Base-by-base conservation (phyloP, 30 jellyfish, hydroid and myxozoan species). In the Hydractinia symbiolongicarpus region DNA sequence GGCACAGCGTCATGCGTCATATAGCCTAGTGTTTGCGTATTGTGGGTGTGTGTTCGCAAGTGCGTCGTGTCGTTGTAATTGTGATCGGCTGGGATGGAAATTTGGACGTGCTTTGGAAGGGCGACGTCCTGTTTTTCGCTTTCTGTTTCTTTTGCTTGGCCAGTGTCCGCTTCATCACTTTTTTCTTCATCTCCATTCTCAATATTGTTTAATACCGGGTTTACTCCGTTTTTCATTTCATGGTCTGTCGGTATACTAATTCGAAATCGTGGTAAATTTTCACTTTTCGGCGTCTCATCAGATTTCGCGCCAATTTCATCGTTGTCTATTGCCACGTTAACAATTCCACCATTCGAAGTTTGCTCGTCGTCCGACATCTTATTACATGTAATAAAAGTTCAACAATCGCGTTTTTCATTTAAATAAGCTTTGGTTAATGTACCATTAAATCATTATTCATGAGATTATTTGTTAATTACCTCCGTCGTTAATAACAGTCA, bases 1-100 rank as follows among this genome's bases (percentile, higher is more conserved):
- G 99, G 99, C 40, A 94, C 91, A 7, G 99, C 99, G 61, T 94
- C 99, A 61, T 94, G 96, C 17, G 99, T 83, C 21, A 95, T 88
- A 77, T 91, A 91, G 8, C 98, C 98, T 14, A 91, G 79, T 9
- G 96, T 91, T 4, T 83, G 73, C 72, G 83, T 77, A 5, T 89
- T 89, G 11, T 80, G 86, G 16, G 95, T 86, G 61, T 83, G 91
- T 53, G 91, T 72, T 2, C 67, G 58, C 62, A 73, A 76, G 57
- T 79, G 87, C 4, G 55, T 62, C 40, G 77, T 79, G 55, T 83
- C 81, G 20, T 82, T 71, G 21, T 71, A 68, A 8, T 82, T 71
- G 21, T 71, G 61, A 17, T 86, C 88, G 30, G 89, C 75, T 49
- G 76, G 89, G 44, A 55, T 60, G 73, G 89, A 14, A n/a, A 64